Percentiles rank a stretch among this genome's conserved stretches.
These are phyloP conservation scores for Apteryx mantelli DNA, from an alignment of 2,113 vertebrate genomes.

Conservation along the genomic window DNA sequence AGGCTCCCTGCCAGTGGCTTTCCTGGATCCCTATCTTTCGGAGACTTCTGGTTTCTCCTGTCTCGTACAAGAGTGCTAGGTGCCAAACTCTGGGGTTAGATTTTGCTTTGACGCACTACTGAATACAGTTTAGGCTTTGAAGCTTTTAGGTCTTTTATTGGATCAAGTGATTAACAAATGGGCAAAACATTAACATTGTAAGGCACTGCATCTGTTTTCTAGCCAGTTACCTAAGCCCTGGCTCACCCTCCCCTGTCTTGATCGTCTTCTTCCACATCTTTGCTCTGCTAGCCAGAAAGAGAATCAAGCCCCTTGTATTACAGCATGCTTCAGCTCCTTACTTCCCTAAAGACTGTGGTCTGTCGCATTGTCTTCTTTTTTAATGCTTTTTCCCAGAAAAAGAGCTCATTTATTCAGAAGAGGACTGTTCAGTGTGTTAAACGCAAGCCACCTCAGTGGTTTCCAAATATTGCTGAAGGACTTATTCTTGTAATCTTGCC, in stretches of 20 bases:
- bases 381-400: neutral
- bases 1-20: neutral
- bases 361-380: neutral
- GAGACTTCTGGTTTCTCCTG: neutral
- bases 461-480: neutral
- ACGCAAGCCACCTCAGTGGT: neutral
- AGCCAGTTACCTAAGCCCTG: neutral
- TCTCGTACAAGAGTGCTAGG: neutral
- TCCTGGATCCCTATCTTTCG: neutral
- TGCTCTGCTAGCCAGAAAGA: neutral
- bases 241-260: neutral
- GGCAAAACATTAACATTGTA: neutral
- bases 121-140: neutral
- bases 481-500: neutral
- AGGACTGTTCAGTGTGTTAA: neutral
- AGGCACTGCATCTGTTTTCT: neutral
- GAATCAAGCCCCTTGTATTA: neutral
- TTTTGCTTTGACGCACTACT: neutral
- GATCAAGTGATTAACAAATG: neutral
- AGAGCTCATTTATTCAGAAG: neutral
- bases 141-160: neutral
- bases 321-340: neutral
- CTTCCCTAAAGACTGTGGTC: neutral
- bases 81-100: neutral
- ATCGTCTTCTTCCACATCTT: neutral